Conservation (phyloP, 2,113 vertebrate species). For the Thryonomys swinderianus region DNA sequence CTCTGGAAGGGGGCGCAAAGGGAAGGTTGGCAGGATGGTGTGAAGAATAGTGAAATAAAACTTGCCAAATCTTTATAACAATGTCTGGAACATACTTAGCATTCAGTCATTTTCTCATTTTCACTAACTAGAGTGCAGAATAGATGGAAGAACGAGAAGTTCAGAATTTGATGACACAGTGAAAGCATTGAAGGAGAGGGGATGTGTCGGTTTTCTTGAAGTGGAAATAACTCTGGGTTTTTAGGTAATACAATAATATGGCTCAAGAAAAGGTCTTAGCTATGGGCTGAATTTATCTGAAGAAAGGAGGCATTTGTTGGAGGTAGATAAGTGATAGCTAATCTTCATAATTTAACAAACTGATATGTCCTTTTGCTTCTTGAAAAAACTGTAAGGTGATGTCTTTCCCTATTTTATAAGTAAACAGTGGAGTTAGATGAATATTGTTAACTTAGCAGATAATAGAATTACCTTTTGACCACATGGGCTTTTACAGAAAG, state of each 20-base stretch:
- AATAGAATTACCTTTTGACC: constrained; percentile 33
- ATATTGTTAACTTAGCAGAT: background rate
- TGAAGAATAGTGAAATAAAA: background rate
- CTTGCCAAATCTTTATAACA: background rate
- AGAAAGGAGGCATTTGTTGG: background rate
- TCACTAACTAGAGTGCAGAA: background rate
- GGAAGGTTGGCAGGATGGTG: background rate
- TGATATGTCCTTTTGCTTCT: background rate
- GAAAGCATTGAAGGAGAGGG: background rate
- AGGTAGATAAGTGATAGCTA: background rate
- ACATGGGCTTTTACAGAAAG: background rate
- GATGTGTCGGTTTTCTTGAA: constrained; percentile 10
- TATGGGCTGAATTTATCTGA: background rate
- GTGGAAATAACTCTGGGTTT: background rate
- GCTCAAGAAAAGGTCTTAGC: background rate
- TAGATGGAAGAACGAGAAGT: constrained; percentile 19
- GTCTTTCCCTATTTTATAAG: background rate
- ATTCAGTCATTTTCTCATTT: background rate
- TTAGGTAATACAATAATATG: background rate
- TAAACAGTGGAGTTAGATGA: background rate
- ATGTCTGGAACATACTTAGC: background rate
- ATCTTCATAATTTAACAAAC: background rate
- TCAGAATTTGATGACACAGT: background rate
- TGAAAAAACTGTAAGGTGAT: background rate
- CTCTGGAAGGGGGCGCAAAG: background rate